These are phyloP conservation scores for Pygathrix nemaeus DNA, from an alignment of 2,113 vertebrate species.

Conservation along the genomic window DNA sequence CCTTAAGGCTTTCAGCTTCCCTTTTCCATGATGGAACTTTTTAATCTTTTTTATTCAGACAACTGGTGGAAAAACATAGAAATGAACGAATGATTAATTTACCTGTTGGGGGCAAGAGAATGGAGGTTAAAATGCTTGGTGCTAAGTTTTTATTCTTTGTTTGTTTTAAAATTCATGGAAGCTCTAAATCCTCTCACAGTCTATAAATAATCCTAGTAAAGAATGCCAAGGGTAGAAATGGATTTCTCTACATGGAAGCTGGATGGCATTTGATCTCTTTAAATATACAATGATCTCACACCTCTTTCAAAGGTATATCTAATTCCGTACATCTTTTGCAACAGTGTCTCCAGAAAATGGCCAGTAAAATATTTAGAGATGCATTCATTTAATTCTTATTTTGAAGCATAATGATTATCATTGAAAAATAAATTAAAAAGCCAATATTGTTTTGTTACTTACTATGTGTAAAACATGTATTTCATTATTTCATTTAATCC, in stretches of 20 bases:
- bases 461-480: not conserved
- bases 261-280: constrained; percentile 3
- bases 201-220: constrained; percentile 41
- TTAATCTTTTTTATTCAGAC: not conserved
- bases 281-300: constrained; percentile 44
- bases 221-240: constrained; percentile 41
- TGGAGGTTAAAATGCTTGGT: not conserved
- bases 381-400: not conserved
- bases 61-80: not conserved
- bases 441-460: not conserved
- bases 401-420: not conserved
- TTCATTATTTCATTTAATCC: not conserved
- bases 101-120: not conserved
- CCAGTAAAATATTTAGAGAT: not conserved
- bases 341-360: not conserved
- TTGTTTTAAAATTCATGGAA: constrained; percentile 44
- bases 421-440: not conserved
- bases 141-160: not conserved
- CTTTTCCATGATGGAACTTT: not conserved
- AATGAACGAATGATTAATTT: not conserved
- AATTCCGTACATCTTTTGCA: not conserved
- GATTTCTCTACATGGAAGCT: constrained; percentile 38
- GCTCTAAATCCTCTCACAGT: not conserved
- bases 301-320: not conserved
- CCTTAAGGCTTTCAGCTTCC: not conserved